Base-by-base conservation (phyloP, 1,140 invertebrate species). In the Hormaphis cornu region DNA sequence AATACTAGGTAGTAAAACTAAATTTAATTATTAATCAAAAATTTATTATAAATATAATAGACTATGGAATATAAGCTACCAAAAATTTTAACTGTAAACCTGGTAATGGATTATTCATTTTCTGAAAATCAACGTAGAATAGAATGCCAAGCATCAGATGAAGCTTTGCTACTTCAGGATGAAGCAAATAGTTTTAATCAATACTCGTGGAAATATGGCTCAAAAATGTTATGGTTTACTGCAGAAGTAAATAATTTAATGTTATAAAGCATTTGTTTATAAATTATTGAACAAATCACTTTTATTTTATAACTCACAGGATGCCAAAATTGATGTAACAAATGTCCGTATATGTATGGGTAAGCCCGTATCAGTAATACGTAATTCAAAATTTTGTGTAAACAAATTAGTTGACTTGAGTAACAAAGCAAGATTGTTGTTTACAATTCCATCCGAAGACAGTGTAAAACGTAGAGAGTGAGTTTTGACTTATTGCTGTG, bases 351-450 rank as follows among this genome's bases (percentile, higher is more conserved):
- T 66, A 16, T 44, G 50, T 50, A 66, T 66, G 61, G 61, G 61
- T 50, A 66, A 66, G 50, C 61, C 61, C 24, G 44, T 66, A 7
- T 66, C 61, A 22, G 61, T 66, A 26, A 35, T 66, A 35, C 61
- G 61, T 24, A 48, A 20, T 14, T 50, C 61, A 16, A 66, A 66
- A 24, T 66, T 66, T 35, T 66, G 61, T 66, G 18, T 35, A 18
- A 30, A 66, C 35, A 14, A n/a, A 46, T 35, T 66, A n/a, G 50
- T 66, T 10, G 28, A 66, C 12, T 66, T 35, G 9, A 66, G 44
- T 66, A 66, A 66, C 14, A 10, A 44, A 50, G 61, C 61, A 33
- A 66, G 61, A 66, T 66, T 44, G 35, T 33, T 66, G 40, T 66
- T 66, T 66, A 66, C 44, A 26, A 66, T 66, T 22, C 61, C 61